phyloP scores from a whole-genome alignment of 2,113 vertebrate species.

The Eudyptes chrysolophus region DNA sequence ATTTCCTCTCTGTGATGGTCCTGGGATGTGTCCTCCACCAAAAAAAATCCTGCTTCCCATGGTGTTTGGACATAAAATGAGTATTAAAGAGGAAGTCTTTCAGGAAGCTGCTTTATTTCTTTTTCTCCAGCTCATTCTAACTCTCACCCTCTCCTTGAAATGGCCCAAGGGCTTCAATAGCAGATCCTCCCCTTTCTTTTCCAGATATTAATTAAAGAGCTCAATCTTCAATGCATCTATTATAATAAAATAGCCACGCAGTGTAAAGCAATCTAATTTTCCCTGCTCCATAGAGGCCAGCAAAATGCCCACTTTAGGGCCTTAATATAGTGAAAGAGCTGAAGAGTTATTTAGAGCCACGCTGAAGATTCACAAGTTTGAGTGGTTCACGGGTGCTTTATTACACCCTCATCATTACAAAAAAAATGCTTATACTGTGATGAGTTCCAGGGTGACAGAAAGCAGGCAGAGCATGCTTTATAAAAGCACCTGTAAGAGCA shows the following conservation, averaged over 20 bases:
- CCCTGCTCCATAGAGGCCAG: not conserved
- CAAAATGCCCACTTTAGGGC: not conserved
- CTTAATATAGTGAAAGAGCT: conserved; percentile 22
- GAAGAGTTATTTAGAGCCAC: not conserved
- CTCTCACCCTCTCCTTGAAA: conserved; percentile 10
- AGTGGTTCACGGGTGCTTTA: not conserved
- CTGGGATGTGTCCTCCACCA: not conserved
- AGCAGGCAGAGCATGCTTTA: not conserved
- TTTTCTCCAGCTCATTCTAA: not conserved
- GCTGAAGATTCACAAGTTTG: not conserved
- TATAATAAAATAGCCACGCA: conserved; percentile 6
- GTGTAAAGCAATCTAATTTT: conserved; percentile 32
- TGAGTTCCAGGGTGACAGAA: not conserved
- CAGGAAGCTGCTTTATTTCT: not conserved
- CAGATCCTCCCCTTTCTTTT: conserved; percentile 16
- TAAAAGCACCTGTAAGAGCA: not conserved
- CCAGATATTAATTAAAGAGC: conserved; percentile 48
- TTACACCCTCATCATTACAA: not conserved
- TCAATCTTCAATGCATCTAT: conserved; percentile 32
- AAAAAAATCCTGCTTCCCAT: not conserved
- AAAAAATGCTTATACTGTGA: not conserved
- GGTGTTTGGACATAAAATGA: not conserved
- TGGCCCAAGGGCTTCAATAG: not conserved
- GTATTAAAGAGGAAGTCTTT: not conserved
- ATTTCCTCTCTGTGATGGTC: not conserved